Percentiles rank a stretch among this genome's conserved stretches.
phyloP scores from a whole-genome alignment of 2,113 vertebrate species.

The Phoenicopterus ruber region DNA sequence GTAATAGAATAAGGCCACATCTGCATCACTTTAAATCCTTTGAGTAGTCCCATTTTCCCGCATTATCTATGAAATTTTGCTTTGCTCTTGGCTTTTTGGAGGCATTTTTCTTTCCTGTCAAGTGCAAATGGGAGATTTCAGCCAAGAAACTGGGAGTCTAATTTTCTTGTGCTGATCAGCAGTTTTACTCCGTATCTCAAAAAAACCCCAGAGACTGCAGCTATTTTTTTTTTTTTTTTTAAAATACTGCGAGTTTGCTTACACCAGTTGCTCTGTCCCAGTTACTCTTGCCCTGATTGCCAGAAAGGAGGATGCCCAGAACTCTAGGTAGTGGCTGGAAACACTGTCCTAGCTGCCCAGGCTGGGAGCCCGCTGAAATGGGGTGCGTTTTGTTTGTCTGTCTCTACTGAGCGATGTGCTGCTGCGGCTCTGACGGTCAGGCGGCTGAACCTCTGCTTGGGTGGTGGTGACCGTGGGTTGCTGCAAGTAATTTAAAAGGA shows the following conservation, averaged over 20 bases:
- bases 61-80: not conserved
- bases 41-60: not conserved
- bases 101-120: not conserved
- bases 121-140: not conserved
- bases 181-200: not conserved
- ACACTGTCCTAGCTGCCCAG: not conserved
- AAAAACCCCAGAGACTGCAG: not conserved
- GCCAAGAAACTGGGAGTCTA: not conserved
- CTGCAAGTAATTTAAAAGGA: not conserved
- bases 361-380: accelerated
- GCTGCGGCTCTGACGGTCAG: accelerated
- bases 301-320: not conserved
- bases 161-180: not conserved
- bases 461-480: not conserved
- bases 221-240: not conserved
- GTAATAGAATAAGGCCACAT: not conserved
- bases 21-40: not conserved
- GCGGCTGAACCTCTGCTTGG: not conserved
- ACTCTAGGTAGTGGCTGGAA: not conserved
- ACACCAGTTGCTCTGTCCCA: not conserved
- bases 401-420: not conserved
- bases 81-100: not conserved
- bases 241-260: accelerated
- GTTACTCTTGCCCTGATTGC: not conserved
- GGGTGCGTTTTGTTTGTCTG: not conserved